These are phyloP conservation scores for Coregonus clupeaformis DNA, from an alignment of 2,113 vertebrate species.

Conservation along the genomic window DNA sequence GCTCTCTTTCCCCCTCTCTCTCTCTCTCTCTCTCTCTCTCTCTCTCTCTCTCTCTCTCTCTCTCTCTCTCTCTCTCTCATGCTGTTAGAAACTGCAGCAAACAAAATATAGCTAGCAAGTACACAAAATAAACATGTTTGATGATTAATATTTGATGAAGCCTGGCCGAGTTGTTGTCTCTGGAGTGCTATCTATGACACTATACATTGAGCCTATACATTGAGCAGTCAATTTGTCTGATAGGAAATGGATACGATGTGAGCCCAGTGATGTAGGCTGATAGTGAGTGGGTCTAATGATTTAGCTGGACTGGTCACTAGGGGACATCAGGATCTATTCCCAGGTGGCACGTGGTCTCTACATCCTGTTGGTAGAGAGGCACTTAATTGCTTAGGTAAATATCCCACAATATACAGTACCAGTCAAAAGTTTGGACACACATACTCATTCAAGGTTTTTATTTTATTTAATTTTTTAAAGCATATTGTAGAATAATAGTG, in stretches of 20 bases:
- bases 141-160: not conserved
- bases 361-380: constrained; percentile 40
- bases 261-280: not conserved
- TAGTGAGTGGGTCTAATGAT: constrained; percentile 41
- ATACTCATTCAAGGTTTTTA: no score
- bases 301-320: constrained; percentile 53
- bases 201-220: constrained; percentile 9
- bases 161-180: not conserved
- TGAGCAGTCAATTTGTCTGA: constrained; percentile 30
- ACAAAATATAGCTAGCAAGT: no score
- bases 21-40: no score
- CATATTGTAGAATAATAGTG: no score
- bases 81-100: no score
- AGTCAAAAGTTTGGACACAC: no score
- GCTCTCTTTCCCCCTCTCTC: no score
- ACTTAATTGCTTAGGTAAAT: constrained; percentile 51
- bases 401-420: constrained; percentile 56
- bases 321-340: constrained; percentile 58
- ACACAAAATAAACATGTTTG: no score
- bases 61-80: no score
- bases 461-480: no score
- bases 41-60: no score
- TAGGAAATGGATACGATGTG: not conserved
- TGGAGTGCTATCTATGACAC: not conserved
- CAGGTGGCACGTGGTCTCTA: constrained; percentile 40